A percentile compares a stretch with the other conserved stretches of the same genome.
These are phyloP conservation scores for Ectobius pallidus DNA, from an alignment of 2,888 invertebrate species.

Conservation along the genomic window DNA sequence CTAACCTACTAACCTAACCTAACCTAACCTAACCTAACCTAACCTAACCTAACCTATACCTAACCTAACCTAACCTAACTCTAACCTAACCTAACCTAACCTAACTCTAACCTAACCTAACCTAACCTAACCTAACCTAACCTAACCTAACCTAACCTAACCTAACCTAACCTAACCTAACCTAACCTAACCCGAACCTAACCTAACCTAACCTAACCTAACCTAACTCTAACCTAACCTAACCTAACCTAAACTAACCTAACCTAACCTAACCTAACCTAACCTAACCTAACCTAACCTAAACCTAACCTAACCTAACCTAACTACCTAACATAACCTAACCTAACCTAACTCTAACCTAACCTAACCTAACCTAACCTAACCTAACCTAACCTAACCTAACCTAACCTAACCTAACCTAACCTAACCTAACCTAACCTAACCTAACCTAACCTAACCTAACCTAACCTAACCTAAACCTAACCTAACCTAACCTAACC, in stretches of 20 bases:
- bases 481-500: constrained; percentile 43
- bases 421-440: constrained; percentile 46
- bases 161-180: constrained; percentile 16
- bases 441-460: constrained; percentile 43
- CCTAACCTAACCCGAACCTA: constrained; percentile 5
- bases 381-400: constrained; percentile 45
- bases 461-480: constrained; percentile 40
- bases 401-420: constrained; percentile 46
- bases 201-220: constrained; percentile 40
- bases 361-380: constrained; percentile 46
- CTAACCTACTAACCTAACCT: constrained; percentile 26
- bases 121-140: constrained; percentile 34
- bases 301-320: constrained; percentile 46
- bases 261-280: constrained; percentile 28
- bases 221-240: constrained; percentile 39
- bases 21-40: constrained; percentile 30
- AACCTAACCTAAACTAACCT: constrained; percentile 45
- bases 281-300: constrained; percentile 38
- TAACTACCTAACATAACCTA: constrained; percentile 45
- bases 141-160: constrained; percentile 39
- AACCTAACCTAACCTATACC: constrained; percentile 4
- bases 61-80: constrained; percentile 19
- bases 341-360: constrained; percentile 45
- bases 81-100: constrained; percentile 9
- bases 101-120: constrained; percentile 15